These are phyloP conservation scores for Melipona quadrifasciata DNA, from an alignment of 1,140 invertebrate species.

Conservation along the genomic window DNA sequence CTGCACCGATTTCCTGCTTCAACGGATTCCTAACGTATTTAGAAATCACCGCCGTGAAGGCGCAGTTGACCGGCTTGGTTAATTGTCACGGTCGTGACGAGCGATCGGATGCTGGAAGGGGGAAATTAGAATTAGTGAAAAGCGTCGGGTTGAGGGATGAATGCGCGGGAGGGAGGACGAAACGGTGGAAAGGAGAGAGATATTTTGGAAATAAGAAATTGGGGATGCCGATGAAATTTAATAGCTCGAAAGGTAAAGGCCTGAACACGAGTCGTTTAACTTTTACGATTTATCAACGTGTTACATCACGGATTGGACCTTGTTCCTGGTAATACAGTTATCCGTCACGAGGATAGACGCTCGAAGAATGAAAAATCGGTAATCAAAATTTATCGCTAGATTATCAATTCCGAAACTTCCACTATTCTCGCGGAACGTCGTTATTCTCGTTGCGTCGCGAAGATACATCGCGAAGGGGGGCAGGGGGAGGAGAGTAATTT, in stretches of 20 bases:
- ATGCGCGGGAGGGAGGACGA: not conserved
- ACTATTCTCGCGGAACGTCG: not conserved
- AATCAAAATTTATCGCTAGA: not conserved
- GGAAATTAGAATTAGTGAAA: not conserved
- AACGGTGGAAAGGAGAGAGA: not conserved
- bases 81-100: not conserved
- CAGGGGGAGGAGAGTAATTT: not conserved
- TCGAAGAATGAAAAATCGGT: not conserved
- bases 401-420: not conserved
- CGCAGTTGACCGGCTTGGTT: not conserved
- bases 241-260: not conserved
- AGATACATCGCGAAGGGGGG: not conserved
- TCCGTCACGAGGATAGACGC: not conserved
- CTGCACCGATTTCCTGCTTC: slow-evolving; percentile 40
- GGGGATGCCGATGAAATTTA: not conserved
- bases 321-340: not conserved
- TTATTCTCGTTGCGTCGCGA: not conserved
- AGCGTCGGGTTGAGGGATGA: not conserved
- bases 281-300: too few relatives aligned
- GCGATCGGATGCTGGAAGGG: too few relatives aligned
- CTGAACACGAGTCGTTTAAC: too few relatives aligned
- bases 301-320: too few relatives aligned
- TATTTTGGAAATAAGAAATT: not conserved
- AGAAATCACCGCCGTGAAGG: not conserved
- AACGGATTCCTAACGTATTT: slow-evolving; percentile 24